These are phyloP conservation scores for Desmodus rotundus DNA, from an alignment of 2,113 vertebrate genomes.

Conservation along the genomic window DNA sequence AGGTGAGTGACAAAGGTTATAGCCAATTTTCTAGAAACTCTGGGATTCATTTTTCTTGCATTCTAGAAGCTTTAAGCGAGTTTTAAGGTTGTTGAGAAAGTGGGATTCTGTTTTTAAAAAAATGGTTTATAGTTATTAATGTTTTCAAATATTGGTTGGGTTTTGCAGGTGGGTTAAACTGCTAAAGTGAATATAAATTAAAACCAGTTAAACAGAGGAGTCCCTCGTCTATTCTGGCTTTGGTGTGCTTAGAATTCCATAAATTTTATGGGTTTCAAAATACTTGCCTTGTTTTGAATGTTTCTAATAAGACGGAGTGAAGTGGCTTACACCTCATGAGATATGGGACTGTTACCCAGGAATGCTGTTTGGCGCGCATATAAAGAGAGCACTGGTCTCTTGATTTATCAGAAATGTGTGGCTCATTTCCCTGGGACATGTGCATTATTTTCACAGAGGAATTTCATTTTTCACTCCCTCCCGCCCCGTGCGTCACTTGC, in stretches of 20 bases:
- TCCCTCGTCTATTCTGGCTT: conserved; percentile 67
- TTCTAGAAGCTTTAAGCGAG: conserved; percentile 47
- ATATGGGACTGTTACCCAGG: conserved; percentile 74
- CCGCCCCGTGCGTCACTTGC: not conserved
- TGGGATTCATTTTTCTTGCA: conserved; percentile 60
- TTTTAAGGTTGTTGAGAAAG: conserved; percentile 60
- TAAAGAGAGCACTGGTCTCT: conserved; percentile 71
- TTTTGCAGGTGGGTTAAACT: conserved; percentile 69
- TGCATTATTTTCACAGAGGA: conserved; percentile 53
- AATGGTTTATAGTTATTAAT: conserved; percentile 64
- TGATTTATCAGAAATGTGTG: conserved; percentile 52
- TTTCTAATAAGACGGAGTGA: conserved; percentile 80
- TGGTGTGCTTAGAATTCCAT: conserved; percentile 74
- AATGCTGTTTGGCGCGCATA: conserved; percentile 76
- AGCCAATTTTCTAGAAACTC: conserved; percentile 31
- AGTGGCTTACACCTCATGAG: conserved; percentile 80
- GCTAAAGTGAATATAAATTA: conserved; percentile 78
- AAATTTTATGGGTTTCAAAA: conserved; percentile 73
- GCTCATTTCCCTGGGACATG: conserved; percentile 70
- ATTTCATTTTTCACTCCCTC: conserved; percentile 61
- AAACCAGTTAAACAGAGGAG: conserved; percentile 77
- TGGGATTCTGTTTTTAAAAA: conserved; percentile 27
- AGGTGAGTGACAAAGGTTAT: conserved; percentile 38
- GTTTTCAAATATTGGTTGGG: conserved; percentile 58
- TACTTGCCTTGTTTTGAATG: conserved; percentile 76